Evolutionary conservation across 2,113 vertebrate genomes (phyloP), one percentile per base, ranked within the genome.

Genomic region (Helogale parvula): DNA sequence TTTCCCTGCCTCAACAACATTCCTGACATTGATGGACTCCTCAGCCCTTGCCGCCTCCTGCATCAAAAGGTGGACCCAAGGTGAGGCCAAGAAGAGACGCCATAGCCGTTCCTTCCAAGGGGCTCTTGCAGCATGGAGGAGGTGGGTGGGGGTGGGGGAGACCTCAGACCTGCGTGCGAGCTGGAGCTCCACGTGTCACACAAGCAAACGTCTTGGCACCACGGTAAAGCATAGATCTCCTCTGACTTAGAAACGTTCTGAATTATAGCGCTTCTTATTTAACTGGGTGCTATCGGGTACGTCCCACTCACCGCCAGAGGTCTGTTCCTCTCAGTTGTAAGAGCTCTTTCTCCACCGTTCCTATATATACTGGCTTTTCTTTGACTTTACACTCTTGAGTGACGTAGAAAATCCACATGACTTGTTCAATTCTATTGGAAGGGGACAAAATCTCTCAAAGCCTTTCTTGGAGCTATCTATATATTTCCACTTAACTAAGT

Each of bases 1-100:
- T 13, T 54, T 29, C 21, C 6, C 23, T 1, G 45, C 23, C 27
- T 4, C 12, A 12, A 77, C 80, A 63, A 9, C 1, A 27, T 33
- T 35, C 41, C 0, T 3, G 3, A 13, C 0, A 0, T 4, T 7
- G 52, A 3, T 29, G 6, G 33, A 5, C 16, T n/a, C 57, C 0
- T 2, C 33, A 11, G n/a, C 77, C 38, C 3, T 38, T 0, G 3
- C 7, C 66, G 74, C 66, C 71, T 23, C 41, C 65, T 45, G 31
- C 31, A 0, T 33, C 23, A 27, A 11, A 41, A 57, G 47, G 14
- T 21, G 27, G 15, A 11, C 13, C 52, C 6, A 0, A 23, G 50
- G 9, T 11, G 77, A 65, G 47, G 33, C 10, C 7, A 7, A 52
- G n/a, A 45, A 21, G 2, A 31, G 12, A 31, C 31, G 3, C 2